Conservation (phyloP, 1,140 invertebrate genomes). For the Orchesella cincta region DNA sequence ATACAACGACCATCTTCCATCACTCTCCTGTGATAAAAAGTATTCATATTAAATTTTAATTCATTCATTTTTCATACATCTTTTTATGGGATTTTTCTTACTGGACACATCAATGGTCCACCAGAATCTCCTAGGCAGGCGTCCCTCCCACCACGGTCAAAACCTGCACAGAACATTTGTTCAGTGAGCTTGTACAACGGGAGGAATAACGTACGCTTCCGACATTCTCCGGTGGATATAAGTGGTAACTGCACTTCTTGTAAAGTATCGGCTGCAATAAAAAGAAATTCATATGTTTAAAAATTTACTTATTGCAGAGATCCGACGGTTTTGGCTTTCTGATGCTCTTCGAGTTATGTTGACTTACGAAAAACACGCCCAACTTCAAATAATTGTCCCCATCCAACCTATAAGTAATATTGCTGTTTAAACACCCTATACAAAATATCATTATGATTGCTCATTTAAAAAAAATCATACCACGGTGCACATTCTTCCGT, state of each 20-base stretch:
- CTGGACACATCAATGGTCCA: constrained; percentile 45
- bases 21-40: constrained; percentile 57
- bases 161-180: constrained; percentile 88
- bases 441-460: neutral
- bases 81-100: constrained; percentile 24
- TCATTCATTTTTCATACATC: constrained; percentile 45
- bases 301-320: constrained; percentile 60
- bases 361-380: constrained; percentile 78
- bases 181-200: constrained; percentile 77
- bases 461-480: constrained; percentile 45
- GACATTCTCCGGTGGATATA: constrained; percentile 77
- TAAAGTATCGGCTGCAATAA: constrained; percentile 72
- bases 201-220: constrained; percentile 74
- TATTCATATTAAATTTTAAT: constrained; percentile 16
- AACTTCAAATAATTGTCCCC: constrained; percentile 79
- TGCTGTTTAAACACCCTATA: neutral
- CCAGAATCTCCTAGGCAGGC: constrained; percentile 84
- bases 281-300: constrained; percentile 33
- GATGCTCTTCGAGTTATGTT: neutral
- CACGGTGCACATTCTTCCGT: constrained; percentile 71
- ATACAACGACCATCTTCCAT: constrained; percentile 64
- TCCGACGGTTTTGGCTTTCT: neutral
- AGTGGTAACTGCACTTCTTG: constrained; percentile 83
- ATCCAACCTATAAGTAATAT: constrained; percentile 61
- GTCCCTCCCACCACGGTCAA: constrained; percentile 69